Conservation (phyloP, 2,797 vertebrate genomes). For the Hirundo rustica region DNA sequence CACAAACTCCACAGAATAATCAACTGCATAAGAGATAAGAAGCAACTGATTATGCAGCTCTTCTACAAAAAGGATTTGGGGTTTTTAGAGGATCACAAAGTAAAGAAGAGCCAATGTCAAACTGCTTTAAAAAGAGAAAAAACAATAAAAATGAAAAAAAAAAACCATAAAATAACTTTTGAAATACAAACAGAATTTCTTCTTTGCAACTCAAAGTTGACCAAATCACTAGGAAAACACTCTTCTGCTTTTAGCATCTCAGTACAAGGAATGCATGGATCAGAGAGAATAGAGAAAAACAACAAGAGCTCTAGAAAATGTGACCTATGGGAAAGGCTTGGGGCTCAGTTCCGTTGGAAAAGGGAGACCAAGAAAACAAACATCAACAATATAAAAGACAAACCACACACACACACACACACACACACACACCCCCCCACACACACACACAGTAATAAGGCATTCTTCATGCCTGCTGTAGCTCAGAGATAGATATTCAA, state of each 20-base stretch:
- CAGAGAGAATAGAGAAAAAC: neutral
- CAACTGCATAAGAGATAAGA: neutral
- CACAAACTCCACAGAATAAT: neutral
- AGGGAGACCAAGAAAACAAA: neutral
- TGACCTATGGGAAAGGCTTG: neutral
- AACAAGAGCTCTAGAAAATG: neutral
- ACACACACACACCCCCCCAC: fast-evolving
- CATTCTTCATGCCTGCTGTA: neutral
- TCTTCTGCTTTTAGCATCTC: neutral
- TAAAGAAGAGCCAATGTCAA: neutral
- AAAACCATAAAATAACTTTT: neutral
- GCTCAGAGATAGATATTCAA: neutral
- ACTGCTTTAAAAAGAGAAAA: neutral
- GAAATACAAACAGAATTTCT: neutral
- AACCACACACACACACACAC: fast-evolving
- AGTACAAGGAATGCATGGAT: neutral
- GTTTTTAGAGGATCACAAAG: neutral
- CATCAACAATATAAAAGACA: neutral
- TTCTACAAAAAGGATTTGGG: neutral
- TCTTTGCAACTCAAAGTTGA: neutral
- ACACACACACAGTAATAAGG: neutral
- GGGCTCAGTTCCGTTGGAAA: neutral
- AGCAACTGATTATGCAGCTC: neutral
- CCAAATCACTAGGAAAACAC: neutral
- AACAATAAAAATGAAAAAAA: fast-evolving